A percentile compares a stretch with the other conserved stretches of the same genome.
phyloP scores from a whole-genome alignment of 2,113 vertebrate genomes.

The Brachypteracias leptosomus region DNA sequence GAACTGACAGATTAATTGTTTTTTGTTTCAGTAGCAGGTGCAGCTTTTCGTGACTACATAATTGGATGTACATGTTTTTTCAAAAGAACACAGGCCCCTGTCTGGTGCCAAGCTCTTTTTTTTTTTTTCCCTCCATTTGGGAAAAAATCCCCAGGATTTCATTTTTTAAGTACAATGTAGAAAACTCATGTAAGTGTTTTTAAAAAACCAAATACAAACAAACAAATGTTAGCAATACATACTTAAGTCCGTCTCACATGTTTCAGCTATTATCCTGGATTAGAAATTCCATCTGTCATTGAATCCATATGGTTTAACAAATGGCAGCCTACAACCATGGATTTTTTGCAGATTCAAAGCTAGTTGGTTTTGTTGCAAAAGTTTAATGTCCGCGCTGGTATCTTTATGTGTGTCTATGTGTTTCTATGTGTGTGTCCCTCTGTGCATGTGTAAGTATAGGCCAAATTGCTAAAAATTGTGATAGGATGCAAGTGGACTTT shows the following conservation, averaged over 20 bases:
- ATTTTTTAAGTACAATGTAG: conserved; percentile 66
- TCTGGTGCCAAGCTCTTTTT: conserved; percentile 56
- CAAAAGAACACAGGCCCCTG: conserved; percentile 49
- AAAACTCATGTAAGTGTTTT: conserved; percentile 49
- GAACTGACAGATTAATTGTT: conserved; percentile 67
- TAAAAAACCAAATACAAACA: conserved; percentile 63
- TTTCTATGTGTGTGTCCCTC: neutral
- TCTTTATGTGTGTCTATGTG: neutral
- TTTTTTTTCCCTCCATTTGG: neutral
- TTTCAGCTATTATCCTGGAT: conserved; percentile 61
- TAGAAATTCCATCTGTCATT: conserved; percentile 70
- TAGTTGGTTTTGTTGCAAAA: conserved; percentile 47
- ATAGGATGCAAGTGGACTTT: neutral
- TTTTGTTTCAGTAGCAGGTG: conserved; percentile 81
- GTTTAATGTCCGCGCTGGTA: conserved; percentile 20
- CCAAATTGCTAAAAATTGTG: neutral
- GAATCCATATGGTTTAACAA: conserved; percentile 75
- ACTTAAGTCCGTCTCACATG: conserved; percentile 70
- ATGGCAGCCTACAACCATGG: conserved; percentile 30
- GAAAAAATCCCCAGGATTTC: conserved; percentile 39
- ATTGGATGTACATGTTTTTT: conserved; percentile 68
- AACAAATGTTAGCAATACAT: conserved; percentile 60
- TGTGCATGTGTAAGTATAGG: neutral
- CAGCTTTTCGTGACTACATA: conserved; percentile 74
- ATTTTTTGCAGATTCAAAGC: conserved; percentile 49